A percentile compares a stretch with the other conserved stretches of the same genome.
Evolutionary conservation across 2,113 vertebrate genomes (phyloP).

Genomic region (Myrmecobius fasciatus): DNA sequence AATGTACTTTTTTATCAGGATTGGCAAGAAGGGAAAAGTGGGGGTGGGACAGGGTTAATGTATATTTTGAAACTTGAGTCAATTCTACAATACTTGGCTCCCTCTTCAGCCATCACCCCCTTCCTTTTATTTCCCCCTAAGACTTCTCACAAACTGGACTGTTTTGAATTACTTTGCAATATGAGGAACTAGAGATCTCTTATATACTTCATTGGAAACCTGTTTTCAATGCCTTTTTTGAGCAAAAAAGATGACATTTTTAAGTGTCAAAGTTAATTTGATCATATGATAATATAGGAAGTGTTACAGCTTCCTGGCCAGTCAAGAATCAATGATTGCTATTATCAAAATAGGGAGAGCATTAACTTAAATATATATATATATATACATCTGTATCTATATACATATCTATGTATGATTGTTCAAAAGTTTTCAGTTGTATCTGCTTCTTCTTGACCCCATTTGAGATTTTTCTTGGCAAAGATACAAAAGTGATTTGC

Average conservation of each 20-base stretch:
- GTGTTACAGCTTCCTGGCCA: background rate
- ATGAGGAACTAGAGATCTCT: background rate
- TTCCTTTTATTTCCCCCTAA: background rate
- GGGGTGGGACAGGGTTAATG: constrained; percentile 8
- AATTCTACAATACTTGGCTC: constrained; percentile 28
- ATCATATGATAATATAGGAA: constrained; percentile 3
- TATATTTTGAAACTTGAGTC: constrained; percentile 17
- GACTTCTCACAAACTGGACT: constrained; percentile 16
- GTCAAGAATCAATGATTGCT: constrained; percentile 28
- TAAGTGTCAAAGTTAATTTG: background rate
- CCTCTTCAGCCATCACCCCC: constrained; percentile 10
- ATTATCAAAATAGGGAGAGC: constrained; percentile 19
- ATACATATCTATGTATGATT: too few species aligned
- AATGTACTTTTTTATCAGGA: background rate
- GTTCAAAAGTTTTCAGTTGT: background rate
- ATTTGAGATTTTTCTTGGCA: background rate
- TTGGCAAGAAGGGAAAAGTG: background rate
- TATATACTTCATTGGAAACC: background rate
- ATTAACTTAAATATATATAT: background rate
- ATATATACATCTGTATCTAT: too few species aligned
- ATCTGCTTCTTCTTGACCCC: background rate
- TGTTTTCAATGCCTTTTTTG: constrained; percentile 19
- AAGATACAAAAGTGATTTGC: background rate
- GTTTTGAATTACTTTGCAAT: constrained; percentile 6
- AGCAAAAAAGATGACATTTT: background rate